Base-by-base conservation (phyloP, 1,140 invertebrate genomes). In the Eciton burchellii region DNA sequence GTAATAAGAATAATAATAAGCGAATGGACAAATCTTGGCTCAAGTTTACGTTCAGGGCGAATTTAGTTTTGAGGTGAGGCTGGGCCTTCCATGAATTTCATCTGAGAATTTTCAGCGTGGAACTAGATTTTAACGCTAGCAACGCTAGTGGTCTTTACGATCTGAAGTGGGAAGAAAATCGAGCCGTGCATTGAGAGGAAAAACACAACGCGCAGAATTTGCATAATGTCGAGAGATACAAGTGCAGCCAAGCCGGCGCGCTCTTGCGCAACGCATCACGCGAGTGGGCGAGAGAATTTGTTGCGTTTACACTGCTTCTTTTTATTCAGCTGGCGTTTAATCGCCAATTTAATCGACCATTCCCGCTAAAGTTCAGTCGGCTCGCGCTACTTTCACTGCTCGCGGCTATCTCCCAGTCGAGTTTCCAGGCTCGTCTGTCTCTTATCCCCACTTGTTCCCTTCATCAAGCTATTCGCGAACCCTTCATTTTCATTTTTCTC, bases 321-420 rank as follows among this genome's bases (percentile, higher is more conserved):
- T 66, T 63, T 24, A 1, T 35, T 79, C 21, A 12, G 1, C 70
- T 29, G 59, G 68, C 52, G 83, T 85, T 85, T 79, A 85, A 84
- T 79, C 43, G 47, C 54, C 49, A 14, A 19, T 65, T 49, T 81
- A n/a, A n/a, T n/a, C n/a, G 76, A 84, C 86, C 83, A 88, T 87
- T 87, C 84, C n/a, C 74, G 70, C 77, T 68, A 89, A 90, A 91
- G 88, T 90, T 91, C 89, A 90, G 43, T 56, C 74, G 56, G 82
- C 56, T 62, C 83, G 56, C 24, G 26, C 29, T 63, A 91, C 90
- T 91, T 91, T 91, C 90, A 91, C 90, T 90, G 87, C 90, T 87
- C 41, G 49, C 56, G 89, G 90, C 89, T 86, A 87, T 12, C 49
- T 59, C 83, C 35, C 73, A 11, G 35, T 29, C 74, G 35, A 68